Evolutionary conservation across 2,797 vertebrate species (phyloP).

Genomic region (Myotis daubentonii): DNA sequence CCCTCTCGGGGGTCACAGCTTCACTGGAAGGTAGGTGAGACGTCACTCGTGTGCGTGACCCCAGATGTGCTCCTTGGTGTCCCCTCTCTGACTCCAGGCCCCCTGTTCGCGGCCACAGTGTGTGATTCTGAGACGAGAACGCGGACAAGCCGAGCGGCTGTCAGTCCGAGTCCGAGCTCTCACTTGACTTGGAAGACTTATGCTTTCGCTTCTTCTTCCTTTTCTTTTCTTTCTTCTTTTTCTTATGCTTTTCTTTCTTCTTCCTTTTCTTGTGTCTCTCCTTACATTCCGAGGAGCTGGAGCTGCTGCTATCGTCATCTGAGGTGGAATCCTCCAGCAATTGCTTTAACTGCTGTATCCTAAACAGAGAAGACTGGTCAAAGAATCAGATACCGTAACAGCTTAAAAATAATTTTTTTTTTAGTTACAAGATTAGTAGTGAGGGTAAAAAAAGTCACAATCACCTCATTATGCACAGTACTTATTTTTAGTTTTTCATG

Average conservation of each 20-base stretch:
- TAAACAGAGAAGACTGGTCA: constrained; percentile 77
- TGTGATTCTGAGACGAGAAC: constrained; percentile 16
- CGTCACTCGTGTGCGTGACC: neutral
- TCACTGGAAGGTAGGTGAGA: neutral
- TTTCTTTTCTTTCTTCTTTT: constrained; percentile 91
- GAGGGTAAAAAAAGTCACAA: neutral
- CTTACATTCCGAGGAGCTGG: constrained; percentile 85
- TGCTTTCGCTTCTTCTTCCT: constrained; percentile 90
- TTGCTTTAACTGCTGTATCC: constrained; percentile 95
- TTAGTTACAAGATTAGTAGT: neutral
- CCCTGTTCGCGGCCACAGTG: constrained; percentile 45
- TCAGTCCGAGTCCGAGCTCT: constrained; percentile 90
- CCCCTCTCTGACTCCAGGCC: neutral
- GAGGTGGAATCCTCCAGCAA: constrained; percentile 95
- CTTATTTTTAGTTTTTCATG: neutral
- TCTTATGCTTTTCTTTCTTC: constrained; percentile 90
- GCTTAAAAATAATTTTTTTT: neutral
- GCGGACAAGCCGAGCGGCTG: neutral
- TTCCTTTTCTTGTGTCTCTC: constrained; percentile 91
- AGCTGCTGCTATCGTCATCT: constrained; percentile 85
- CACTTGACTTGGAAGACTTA: constrained; percentile 90
- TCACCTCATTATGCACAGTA: neutral
- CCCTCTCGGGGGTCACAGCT: neutral
- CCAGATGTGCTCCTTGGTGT: neutral
- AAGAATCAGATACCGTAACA: neutral